Percentiles rank a stretch among this genome's conserved stretches.
phyloP scores from a whole-genome alignment of 35 echinoderm and acorn worm species.

The Diadema setosum region DNA sequence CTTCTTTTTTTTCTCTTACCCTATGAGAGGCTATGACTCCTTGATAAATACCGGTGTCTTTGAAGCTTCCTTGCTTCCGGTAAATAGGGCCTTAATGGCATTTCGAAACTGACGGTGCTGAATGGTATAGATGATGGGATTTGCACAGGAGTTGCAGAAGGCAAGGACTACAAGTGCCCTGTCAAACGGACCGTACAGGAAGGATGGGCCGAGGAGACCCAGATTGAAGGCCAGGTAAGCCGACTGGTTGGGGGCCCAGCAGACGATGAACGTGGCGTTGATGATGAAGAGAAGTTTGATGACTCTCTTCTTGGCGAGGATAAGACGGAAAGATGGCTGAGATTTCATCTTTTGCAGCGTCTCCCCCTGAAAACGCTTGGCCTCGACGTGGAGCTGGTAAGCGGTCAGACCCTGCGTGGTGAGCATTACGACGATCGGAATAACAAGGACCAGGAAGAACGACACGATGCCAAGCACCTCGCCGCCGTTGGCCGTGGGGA shows the following conservation, averaged over 20 bases:
- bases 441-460: conserved; percentile 16
- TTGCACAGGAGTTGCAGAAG: conserved; percentile 41
- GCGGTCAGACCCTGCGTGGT: neutral
- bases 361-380: neutral
- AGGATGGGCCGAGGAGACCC: neutral
- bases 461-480: neutral
- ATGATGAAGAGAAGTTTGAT: conserved; percentile 44
- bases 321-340: neutral
- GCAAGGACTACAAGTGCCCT: conserved; percentile 13
- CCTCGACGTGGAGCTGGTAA: neutral
- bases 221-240: conserved; percentile 22
- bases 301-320: conserved; percentile 1
- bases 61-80: too few species aligned
- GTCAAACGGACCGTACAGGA: neutral
- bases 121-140: conserved; percentile 56
- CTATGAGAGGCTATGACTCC: too few species aligned
- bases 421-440: conserved; percentile 31
- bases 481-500: neutral
- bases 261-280: conserved; percentile 23
- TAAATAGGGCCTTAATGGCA: neutral
- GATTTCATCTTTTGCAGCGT: neutral
- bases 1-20: too few species aligned
- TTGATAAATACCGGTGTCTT: too few species aligned
- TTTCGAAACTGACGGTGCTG: neutral
- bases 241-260: conserved; percentile 32